Percentiles rank a stretch among this genome's conserved stretches.
Evolutionary conservation across 2,113 vertebrate genomes (phyloP).

Genomic region (Sylvilagus bachmani): DNA sequence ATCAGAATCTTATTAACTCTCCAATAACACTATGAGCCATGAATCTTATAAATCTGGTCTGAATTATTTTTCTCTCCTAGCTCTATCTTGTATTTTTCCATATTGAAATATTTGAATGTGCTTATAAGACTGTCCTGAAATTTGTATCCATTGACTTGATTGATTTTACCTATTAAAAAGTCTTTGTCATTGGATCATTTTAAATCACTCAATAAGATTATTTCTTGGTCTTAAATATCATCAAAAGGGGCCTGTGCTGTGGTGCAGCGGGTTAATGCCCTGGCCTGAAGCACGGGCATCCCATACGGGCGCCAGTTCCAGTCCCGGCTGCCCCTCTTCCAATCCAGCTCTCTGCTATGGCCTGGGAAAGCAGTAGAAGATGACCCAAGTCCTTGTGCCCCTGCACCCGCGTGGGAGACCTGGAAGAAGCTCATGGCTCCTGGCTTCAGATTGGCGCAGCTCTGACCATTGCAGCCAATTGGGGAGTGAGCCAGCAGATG

Average conservation of each 20-base stretch:
- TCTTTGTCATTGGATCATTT: neutral
- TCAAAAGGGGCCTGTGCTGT: neutral
- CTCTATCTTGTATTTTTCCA: neutral
- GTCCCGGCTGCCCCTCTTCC: no score
- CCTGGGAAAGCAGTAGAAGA: no score
- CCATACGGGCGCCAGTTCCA: no score
- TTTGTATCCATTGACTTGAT: neutral
- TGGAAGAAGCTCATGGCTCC: no score
- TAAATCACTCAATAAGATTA: neutral
- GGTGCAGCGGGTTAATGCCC: no score
- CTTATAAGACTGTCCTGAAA: neutral
- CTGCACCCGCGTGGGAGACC: no score
- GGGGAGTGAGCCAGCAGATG: no score
- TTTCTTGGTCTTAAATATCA: slow-evolving; percentile 36
- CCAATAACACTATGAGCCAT: neutral
- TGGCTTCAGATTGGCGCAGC: no score
- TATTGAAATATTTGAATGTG: neutral
- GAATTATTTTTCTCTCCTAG: neutral
- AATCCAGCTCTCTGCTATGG: no score
- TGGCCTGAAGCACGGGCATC: no score
- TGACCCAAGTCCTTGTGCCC: no score
- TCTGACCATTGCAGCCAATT: no score
- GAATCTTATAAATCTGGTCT: neutral
- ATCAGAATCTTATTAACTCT: slow-evolving; percentile 34
- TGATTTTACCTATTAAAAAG: neutral